Evolutionary conservation across 2,113 vertebrate species (phyloP), one percentile per base, ranked within the genome.

Genomic region (Solea solea): DNA sequence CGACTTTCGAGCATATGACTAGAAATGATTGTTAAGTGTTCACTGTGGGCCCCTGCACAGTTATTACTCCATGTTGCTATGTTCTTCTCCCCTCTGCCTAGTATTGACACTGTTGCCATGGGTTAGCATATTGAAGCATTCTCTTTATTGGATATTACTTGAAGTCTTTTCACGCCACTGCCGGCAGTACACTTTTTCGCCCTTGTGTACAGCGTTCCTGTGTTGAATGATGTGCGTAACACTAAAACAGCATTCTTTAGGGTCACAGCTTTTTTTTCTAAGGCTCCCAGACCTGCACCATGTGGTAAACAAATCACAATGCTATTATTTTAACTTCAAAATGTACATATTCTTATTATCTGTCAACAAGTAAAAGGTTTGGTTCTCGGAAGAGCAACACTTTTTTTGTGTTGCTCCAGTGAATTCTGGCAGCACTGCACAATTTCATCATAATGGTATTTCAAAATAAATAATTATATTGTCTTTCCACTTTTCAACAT

Each of bases 171-270:
- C 49, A 12, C 41, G 14, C 13, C 0, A 16, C 42, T 62, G 1
- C 49, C 45, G 11, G 25, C 14, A 41, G 21, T 67, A 55, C 71
- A 50, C 84, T 48, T 58, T 70, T 65, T 76, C 61, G 59, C 62
- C 49, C 57, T 28, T n/a, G 41, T 65, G 51, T 69, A n/a, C n/a
- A 28, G 12, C 41, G 27, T 58, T 77, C 39, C 34, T 62, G 41
- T 56, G 45, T 25, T 10, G 55, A 58, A 51, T n/a, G 59, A 56
- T 16, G 67, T 70, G 41, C 44, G 40, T 14, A 63, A 46, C 56
- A 46, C 34, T 16, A 67, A 62, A 52, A 53, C 15, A n/a, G 45
- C 9, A 41, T 69, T 49, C 44, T 74, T 64, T 5, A 42, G 12
- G 51, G 46, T 13, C 51, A 58, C 1, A 44, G 4, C 12, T 46